These are phyloP conservation scores for Loxodonta africana DNA, from an alignment of 2,113 vertebrate genomes.

Conservation along the genomic window DNA sequence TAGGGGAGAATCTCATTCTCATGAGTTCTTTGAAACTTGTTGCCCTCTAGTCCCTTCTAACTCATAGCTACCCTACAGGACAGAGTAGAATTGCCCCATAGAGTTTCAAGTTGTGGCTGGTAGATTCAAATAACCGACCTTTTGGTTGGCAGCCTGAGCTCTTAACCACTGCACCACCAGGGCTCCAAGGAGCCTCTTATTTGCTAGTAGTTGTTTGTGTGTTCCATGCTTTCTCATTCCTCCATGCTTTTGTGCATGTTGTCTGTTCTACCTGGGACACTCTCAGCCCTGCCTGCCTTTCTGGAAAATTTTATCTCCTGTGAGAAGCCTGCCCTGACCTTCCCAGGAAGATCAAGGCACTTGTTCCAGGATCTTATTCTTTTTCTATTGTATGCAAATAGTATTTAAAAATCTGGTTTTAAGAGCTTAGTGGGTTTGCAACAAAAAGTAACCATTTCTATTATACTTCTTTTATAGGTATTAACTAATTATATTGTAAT, in stretches of 20 bases:
- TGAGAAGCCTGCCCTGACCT: not conserved
- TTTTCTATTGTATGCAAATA: not conserved
- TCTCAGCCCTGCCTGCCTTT: not conserved
- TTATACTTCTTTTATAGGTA: not conserved
- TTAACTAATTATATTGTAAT: slow-evolving; percentile 18
- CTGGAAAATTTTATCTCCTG: not conserved
- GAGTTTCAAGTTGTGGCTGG: too few species aligned
- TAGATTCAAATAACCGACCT: too few species aligned
- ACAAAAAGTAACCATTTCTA: not conserved
- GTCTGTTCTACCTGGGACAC: not conserved
- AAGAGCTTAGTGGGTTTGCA: not conserved
- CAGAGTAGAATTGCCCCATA: too few species aligned
- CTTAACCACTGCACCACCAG: too few species aligned
- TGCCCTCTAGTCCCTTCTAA: too few species aligned
- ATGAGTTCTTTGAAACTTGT: not conserved
- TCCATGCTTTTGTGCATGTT: not conserved
- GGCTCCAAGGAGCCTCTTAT: not conserved
- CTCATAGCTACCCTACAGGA: not conserved
- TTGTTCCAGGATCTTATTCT: not conserved
- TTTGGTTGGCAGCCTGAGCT: too few species aligned
- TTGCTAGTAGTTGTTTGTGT: not conserved
- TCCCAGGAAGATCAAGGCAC: not conserved
- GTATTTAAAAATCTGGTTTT: not conserved
- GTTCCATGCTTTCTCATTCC: not conserved
- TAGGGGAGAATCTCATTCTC: not conserved